Conservation (phyloP, 2,113 vertebrate genomes). For the Felis catus region DNA sequence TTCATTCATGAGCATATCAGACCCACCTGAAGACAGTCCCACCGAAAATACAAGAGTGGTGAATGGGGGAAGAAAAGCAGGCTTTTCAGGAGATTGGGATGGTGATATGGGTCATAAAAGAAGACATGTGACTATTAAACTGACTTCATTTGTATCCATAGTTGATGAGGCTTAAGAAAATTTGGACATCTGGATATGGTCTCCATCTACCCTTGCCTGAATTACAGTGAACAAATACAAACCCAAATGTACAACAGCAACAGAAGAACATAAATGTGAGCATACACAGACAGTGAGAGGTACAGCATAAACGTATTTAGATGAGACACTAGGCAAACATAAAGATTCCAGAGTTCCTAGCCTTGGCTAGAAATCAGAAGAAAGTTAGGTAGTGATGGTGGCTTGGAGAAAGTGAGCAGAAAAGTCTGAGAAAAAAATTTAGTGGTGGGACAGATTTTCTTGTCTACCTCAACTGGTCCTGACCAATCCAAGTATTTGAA, state of each 20-base stretch:
- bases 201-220: background rate
- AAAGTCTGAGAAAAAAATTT: background rate
- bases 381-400: background rate
- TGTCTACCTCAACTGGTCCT: background rate
- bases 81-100: background rate
- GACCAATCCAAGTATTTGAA: background rate
- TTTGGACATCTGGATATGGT: background rate
- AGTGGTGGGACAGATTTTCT: background rate
- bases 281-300: background rate
- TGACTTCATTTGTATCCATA: background rate
- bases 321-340: background rate
- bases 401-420: background rate
- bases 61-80: background rate
- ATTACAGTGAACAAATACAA: background rate
- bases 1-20: background rate
- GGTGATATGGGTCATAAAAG: background rate
- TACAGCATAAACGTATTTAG: background rate
- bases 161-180: background rate
- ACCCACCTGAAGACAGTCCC: background rate
- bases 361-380: background rate
- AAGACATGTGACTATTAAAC: background rate
- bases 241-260: background rate
- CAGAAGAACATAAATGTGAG: background rate
- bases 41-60: background rate
- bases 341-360: background rate